Conservation (phyloP, 2,113 vertebrate species). For the Acrocephalus kingi region DNA sequence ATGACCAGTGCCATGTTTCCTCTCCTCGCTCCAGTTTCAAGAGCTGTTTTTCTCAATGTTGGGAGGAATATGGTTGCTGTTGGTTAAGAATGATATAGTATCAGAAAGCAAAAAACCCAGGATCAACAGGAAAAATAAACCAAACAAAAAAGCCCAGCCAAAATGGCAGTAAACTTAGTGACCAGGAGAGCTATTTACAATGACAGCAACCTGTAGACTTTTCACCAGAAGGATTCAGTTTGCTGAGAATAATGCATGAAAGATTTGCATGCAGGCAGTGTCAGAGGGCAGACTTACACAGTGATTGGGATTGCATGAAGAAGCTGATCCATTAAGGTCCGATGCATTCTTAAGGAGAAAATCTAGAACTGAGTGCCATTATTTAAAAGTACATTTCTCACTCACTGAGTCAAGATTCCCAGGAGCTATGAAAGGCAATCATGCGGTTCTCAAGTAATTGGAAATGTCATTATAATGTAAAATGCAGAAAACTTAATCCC, state of each 20-base stretch:
- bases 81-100: background rate
- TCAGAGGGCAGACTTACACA: background rate
- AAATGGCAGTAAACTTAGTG: background rate
- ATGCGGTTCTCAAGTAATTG: conserved; percentile 11
- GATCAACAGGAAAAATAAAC: background rate
- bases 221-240: background rate
- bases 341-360: conserved; percentile 4
- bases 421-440: conserved; percentile 46
- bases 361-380: conserved; percentile 18
- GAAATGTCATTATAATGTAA: conserved; percentile 48
- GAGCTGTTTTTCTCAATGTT: background rate
- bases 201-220: background rate
- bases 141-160: background rate
- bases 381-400: conserved; percentile 52
- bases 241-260: background rate
- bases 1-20: background rate
- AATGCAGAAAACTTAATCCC: conserved; percentile 50
- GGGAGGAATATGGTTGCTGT: background rate
- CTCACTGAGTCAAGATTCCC: conserved; percentile 45
- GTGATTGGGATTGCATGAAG: background rate
- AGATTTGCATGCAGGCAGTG: background rate
- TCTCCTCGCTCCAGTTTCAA: background rate
- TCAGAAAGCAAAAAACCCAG: background rate
- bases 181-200: background rate
- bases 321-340: conserved; percentile 4